Percentiles rank a stretch among this genome's conserved stretches.
phyloP scores from a whole-genome alignment of 2,797 vertebrate species.

The Myiotriccus ornatus region DNA sequence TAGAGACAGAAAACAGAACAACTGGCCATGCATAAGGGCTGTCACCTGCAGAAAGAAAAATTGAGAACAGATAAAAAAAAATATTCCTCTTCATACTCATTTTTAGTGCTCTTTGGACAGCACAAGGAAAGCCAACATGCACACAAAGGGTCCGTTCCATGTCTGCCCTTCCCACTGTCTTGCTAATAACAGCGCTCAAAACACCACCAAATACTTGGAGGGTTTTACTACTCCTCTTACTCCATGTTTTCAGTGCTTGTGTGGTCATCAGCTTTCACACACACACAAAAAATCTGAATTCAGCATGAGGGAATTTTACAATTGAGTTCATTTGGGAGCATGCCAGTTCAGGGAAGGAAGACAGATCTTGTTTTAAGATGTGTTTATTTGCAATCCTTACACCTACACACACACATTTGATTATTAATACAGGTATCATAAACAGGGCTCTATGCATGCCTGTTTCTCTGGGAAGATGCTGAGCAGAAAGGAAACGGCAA shows the following conservation, averaged over 20 bases:
- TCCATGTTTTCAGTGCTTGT: background rate
- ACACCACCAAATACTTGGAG: background rate
- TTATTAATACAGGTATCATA: conserved; percentile 4
- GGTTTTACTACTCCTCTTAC: background rate
- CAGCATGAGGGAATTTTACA: background rate
- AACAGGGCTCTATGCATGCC: background rate
- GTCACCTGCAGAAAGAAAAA: background rate
- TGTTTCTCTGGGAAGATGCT: background rate
- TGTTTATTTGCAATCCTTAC: conserved; percentile 45
- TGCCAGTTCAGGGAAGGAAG: conserved; percentile 2
- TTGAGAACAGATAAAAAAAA: background rate
- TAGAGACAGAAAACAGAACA: background rate
- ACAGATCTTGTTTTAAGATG: conserved; percentile 31
- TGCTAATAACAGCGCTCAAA: background rate
- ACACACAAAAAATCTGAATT: background rate
- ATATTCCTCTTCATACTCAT: background rate
- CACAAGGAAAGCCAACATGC: accelerated
- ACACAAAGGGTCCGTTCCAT: background rate
- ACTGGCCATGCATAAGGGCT: background rate
- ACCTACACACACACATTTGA: background rate
- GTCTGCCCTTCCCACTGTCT: background rate
- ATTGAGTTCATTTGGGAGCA: background rate
- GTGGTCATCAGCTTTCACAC: background rate
- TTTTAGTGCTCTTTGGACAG: background rate
- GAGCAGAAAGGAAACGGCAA: conserved; percentile 10